These are phyloP conservation scores for Callaeas wilsoni DNA, from an alignment of 2,113 vertebrate genomes.

Conservation along the genomic window DNA sequence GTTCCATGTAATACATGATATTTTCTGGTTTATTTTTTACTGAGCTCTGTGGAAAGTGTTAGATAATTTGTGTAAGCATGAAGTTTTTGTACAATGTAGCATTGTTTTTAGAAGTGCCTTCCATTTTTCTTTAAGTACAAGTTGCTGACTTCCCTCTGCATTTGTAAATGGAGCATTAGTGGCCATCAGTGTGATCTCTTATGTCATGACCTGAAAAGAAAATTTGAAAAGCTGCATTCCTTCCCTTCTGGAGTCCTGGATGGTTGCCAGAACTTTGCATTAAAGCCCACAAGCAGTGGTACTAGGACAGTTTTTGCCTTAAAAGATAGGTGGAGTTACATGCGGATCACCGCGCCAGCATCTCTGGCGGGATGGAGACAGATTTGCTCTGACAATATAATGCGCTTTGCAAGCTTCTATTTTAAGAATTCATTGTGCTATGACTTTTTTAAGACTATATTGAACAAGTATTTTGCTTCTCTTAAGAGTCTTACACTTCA, in stretches of 20 bases:
- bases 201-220: constrained; percentile 13
- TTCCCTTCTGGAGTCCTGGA: background rate
- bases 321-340: constrained; percentile 9
- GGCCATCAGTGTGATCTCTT: background rate
- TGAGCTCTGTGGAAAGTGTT: background rate
- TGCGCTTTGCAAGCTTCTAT: constrained; percentile 40
- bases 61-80: background rate
- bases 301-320: constrained; percentile 19
- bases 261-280: background rate
- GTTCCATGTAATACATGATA: rapidly evolving
- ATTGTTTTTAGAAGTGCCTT: background rate
- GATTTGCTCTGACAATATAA: constrained; percentile 50
- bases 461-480: constrained; percentile 21
- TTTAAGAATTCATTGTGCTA: constrained; percentile 33
- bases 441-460: background rate
- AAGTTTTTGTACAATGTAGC: background rate
- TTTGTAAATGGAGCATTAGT: background rate
- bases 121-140: background rate
- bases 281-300: background rate
- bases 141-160: background rate
- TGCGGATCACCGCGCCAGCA: background rate
- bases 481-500: background rate
- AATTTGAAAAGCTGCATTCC: background rate
- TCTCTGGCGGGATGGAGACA: constrained; percentile 5
- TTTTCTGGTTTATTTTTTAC: background rate